These are phyloP conservation scores for Casuarius casuarius DNA, from an alignment of 2,113 vertebrate species.

Conservation along the genomic window DNA sequence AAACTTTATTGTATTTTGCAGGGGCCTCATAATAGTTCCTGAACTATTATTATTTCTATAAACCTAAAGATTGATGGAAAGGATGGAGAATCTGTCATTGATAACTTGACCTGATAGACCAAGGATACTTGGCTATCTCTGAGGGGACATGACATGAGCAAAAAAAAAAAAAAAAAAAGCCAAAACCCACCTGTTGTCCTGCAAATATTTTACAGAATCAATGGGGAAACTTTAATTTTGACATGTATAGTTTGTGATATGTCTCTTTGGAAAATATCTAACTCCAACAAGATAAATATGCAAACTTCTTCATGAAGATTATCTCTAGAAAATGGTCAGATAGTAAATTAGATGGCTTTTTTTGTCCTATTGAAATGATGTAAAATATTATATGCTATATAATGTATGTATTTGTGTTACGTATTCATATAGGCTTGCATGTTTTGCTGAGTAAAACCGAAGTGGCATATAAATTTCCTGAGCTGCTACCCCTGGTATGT, in stretches of 20 bases:
- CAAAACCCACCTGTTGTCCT: not conserved
- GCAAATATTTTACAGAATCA: not conserved
- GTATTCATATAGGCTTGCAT: slow-evolving; percentile 85
- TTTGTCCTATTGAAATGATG: not conserved
- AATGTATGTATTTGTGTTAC: not conserved
- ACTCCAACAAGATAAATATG: not conserved
- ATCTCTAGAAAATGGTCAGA: not conserved
- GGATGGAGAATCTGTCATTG: not conserved
- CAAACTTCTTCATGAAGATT: not conserved
- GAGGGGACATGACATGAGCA: no score
- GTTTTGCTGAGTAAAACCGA: slow-evolving; percentile 94
- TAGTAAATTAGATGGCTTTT: not conserved
- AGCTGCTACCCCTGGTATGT: slow-evolving; percentile 94
- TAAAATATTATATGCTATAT: not conserved
- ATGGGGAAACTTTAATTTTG: not conserved
- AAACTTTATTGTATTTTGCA: not conserved
- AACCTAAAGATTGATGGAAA: not conserved
- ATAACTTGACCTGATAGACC: not conserved
- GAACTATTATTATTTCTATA: not conserved
- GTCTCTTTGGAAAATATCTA: not conserved
- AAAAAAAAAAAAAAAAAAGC: not conserved
- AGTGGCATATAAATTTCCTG: slow-evolving; percentile 92
- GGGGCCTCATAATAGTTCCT: not conserved
- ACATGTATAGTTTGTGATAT: not conserved
- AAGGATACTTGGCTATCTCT: not conserved